These are phyloP conservation scores for Zeus faber DNA, from an alignment of 2,113 vertebrate species.

Conservation along the genomic window DNA sequence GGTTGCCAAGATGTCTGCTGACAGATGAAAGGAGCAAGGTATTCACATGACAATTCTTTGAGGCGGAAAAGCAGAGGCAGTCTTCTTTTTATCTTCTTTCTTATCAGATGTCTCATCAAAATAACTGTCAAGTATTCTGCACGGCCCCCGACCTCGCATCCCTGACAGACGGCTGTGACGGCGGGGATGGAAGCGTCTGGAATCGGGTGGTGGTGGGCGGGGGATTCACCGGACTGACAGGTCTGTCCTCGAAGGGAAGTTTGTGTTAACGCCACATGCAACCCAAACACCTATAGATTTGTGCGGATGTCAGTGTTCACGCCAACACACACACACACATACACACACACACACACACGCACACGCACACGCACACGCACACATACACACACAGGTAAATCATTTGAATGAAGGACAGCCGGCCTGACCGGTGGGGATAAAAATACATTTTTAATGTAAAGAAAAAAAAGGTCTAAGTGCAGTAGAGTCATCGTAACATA, in stretches of 20 bases:
- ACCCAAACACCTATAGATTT: constrained; percentile 5
- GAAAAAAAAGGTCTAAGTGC: too few relatives aligned
- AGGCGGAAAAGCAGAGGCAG: neutral
- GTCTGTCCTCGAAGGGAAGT: constrained; percentile 21
- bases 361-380: constrained; percentile 2
- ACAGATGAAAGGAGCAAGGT: too few relatives aligned
- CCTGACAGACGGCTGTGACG: constrained; percentile 13
- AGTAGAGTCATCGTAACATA: too few relatives aligned
- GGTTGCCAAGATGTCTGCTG: too few relatives aligned
- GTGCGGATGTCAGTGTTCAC: neutral
- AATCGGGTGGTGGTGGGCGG: too few relatives aligned
- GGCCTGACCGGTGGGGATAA: constrained; percentile 43
- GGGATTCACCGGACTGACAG: constrained; percentile 31
- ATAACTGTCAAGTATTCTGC: constrained; percentile 26
- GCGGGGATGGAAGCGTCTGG: constrained; percentile 9
- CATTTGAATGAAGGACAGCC: constrained; percentile 37
- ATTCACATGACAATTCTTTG: too few relatives aligned
- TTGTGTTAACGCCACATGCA: constrained; percentile 8
- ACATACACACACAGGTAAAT: constrained; percentile 8
- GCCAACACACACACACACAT: too few relatives aligned
- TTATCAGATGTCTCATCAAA: constrained; percentile 18
- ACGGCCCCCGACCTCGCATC: too few relatives aligned
- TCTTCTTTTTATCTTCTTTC: constrained; percentile 5
- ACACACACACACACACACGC: neutral
- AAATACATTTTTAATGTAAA: too few relatives aligned